A percentile compares a stretch with the other conserved stretches of the same genome.
Evolutionary conservation across 1,140 invertebrate genomes (phyloP).

Genomic region (Trachelipus rathkii): DNA sequence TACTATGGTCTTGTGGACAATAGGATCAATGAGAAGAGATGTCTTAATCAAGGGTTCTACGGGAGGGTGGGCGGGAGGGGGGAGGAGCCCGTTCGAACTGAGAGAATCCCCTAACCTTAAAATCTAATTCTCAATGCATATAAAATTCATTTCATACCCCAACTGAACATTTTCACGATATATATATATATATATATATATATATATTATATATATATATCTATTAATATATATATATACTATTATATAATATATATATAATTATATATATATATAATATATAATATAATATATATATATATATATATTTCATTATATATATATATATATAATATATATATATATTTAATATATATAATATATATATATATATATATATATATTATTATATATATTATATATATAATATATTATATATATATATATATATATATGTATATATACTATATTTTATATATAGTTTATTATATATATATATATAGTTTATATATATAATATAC

Average conservation of each 20-base stretch:
- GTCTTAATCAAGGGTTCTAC: no score
- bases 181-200: slow-evolving; percentile 7
- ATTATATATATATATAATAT: background rate
- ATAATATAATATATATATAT: no score
- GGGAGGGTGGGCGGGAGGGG: no score
- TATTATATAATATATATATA: slow-evolving; percentile 15
- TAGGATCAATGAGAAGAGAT: no score
- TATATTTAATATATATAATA: no score
- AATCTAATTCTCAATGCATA: background rate
- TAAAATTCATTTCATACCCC: background rate
- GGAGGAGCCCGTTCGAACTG: no score
- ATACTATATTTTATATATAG: no score
- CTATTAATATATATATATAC: background rate
- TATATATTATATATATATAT: slow-evolving; percentile 14
- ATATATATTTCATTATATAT: no score
- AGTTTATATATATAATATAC: background rate
- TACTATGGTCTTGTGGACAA: no score
- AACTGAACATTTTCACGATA: background rate
- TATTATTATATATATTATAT: background rate
- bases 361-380: no score
- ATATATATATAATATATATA: no score
- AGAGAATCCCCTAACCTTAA: no score
- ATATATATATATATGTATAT: slow-evolving; percentile 12
- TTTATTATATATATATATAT: slow-evolving; percentile 15
- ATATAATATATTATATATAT: slow-evolving; percentile 14